A percentile compares a stretch with the other conserved stretches of the same genome.
phyloP scores from a whole-genome alignment of 1,140 invertebrate species.

The Philaenus spumarius region DNA sequence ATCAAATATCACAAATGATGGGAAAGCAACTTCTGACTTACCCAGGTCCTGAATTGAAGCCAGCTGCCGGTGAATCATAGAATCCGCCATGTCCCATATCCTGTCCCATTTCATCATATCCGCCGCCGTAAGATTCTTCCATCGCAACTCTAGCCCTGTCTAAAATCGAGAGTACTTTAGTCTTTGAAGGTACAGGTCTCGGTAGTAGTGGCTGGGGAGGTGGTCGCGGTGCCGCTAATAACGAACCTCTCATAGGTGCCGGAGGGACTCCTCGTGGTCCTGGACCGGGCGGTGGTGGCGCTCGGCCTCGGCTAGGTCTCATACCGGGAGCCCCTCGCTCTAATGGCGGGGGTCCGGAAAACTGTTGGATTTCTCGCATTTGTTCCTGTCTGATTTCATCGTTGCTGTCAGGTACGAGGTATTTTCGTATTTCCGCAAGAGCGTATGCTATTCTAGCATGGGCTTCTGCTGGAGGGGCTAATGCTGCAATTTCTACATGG shows the following conservation, averaged over 20 bases:
- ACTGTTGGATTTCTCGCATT: conserved; percentile 60
- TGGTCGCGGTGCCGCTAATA: conserved; percentile 41
- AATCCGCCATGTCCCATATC: conserved; percentile 14
- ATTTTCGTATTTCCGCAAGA: conserved; percentile 59
- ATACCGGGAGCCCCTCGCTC: conserved; percentile 29
- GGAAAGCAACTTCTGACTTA: conserved; percentile 1
- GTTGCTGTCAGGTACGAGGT: conserved; percentile 57
- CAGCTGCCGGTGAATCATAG: conserved; percentile 13
- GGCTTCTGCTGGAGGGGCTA: conserved; percentile 83
- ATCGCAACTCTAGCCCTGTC: conserved; percentile 72
- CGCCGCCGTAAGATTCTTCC: conserved; percentile 38
- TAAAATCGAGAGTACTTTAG: conserved; percentile 73
- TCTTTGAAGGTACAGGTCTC: conserved; percentile 43
- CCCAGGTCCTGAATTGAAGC: conserved; percentile 15
- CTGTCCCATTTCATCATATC: conserved; percentile 3
- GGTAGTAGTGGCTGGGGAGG: conserved; percentile 24
- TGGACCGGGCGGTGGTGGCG: conserved; percentile 6
- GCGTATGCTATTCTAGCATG: conserved; percentile 87
- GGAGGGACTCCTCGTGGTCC: conserved; percentile 8
- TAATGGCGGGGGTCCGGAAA: conserved; percentile 21
- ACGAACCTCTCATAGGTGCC: not conserved
- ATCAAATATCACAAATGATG: too few relatives aligned
- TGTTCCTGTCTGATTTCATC: conserved; percentile 76
- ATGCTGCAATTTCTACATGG: conserved; percentile 86
- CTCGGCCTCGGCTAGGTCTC: conserved; percentile 32